Evolutionary conservation across 2,888 invertebrate species (phyloP).

Genomic region (Netelia melanura): DNA sequence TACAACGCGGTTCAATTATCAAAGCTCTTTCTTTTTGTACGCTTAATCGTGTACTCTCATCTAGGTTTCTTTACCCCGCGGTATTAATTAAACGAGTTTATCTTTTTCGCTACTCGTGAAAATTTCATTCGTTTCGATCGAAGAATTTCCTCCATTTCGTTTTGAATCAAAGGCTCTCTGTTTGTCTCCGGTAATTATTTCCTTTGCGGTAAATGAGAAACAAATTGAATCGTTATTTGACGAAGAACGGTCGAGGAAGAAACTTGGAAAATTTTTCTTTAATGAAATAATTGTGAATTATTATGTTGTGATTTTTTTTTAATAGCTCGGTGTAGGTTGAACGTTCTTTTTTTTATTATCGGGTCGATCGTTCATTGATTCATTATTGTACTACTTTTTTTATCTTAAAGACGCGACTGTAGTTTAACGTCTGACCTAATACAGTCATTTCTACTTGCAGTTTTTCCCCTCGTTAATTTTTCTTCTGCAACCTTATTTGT

Average conservation of each 20-base stretch:
- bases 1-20: slow-evolving; percentile 43
- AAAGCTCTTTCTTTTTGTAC: neutral
- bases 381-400: neutral
- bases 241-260: neutral
- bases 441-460: slow-evolving; percentile 22
- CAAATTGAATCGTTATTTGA: neutral
- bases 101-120: neutral
- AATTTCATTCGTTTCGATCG: neutral
- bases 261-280: neutral
- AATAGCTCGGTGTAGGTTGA: neutral
- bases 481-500: slow-evolving; percentile 8
- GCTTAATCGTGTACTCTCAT: neutral
- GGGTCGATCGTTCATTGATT: neutral
- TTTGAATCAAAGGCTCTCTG: neutral
- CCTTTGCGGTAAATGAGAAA: neutral
- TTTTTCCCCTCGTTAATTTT: neutral
- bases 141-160: neutral
- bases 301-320: neutral
- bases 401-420: neutral
- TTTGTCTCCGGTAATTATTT: neutral
- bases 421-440: slow-evolving; percentile 31
- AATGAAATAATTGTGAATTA: neutral
- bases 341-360: neutral
- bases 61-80: neutral
- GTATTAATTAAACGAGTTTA: slow-evolving; percentile 41